These are phyloP conservation scores for Helicoverpa assulta DNA, from an alignment of 2,888 invertebrate genomes.

Conservation along the genomic window DNA sequence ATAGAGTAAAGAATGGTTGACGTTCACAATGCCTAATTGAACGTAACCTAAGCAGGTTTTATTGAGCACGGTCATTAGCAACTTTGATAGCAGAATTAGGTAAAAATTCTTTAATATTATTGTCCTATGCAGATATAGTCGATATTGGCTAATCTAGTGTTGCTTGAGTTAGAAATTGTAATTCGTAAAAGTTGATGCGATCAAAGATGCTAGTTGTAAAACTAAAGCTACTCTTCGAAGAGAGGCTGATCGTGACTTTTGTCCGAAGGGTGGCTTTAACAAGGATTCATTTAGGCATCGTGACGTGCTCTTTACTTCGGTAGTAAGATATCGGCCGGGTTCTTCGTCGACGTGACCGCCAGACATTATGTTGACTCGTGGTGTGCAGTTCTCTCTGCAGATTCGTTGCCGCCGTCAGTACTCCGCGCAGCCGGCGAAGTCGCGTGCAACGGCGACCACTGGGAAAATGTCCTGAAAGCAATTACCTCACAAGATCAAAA, in stretches of 20 bases:
- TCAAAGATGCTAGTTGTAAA: neutral
- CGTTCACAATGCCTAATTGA: constrained; percentile 35
- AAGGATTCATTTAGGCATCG: constrained; percentile 21
- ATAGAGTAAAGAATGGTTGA: constrained; percentile 25
- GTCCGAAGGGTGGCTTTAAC: neutral
- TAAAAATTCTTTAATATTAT: neutral
- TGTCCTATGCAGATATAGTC: neutral
- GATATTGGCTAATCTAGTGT: neutral
- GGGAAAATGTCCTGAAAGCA: constrained; percentile 92
- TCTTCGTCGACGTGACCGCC: constrained; percentile 60
- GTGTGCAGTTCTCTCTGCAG: constrained; percentile 90
- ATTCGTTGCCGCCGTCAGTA: constrained; percentile 83
- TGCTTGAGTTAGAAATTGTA: too few species aligned
- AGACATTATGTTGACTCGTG: constrained; percentile 86
- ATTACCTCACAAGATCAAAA: constrained; percentile 89
- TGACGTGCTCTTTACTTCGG: constrained; percentile 29
- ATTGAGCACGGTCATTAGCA: neutral
- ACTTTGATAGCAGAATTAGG: neutral
- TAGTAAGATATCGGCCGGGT: constrained; percentile 48
- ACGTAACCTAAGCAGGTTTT: neutral
- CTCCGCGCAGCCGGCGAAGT: constrained; percentile 91
- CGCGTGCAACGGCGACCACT: constrained; percentile 92
- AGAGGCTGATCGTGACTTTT: too few species aligned
- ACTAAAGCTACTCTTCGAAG: too few species aligned
- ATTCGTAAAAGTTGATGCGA: neutral